phyloP scores from a whole-genome alignment of 2,888 invertebrate species.

The Drosophila borborema region DNA sequence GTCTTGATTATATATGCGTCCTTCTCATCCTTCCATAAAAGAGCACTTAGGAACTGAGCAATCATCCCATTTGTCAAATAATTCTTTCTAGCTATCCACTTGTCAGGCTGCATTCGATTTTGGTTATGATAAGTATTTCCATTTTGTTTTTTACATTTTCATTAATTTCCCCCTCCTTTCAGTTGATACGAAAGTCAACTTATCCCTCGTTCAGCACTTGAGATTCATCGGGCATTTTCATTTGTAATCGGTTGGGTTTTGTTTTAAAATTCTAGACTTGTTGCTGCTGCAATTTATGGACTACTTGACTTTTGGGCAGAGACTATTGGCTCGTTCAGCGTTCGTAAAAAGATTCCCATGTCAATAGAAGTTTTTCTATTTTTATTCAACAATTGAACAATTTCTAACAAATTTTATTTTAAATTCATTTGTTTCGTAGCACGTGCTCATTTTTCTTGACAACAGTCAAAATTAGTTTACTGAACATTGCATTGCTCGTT shows the following conservation, averaged over 20 bases:
- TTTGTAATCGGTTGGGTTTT: conserved; percentile 60
- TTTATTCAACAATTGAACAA: conserved; percentile 45
- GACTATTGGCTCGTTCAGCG: conserved; percentile 37
- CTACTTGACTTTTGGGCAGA: conserved; percentile 61
- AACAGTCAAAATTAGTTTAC: conserved; percentile 31
- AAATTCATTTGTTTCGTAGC: conserved; percentile 12
- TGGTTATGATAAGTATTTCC: conserved; percentile 50
- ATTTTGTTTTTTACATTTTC: conserved; percentile 46
- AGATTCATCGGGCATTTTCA: conserved; percentile 47
- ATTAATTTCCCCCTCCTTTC: conserved; percentile 28
- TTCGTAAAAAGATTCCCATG: conserved; percentile 12
- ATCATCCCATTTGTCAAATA: conserved; percentile 53
- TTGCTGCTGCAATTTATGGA: conserved; percentile 63
- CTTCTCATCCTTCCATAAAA: background rate
- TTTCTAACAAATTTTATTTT: conserved; percentile 25
- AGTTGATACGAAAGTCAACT: conserved; percentile 23
- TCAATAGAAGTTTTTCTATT: conserved; percentile 34
- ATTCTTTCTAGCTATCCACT: conserved; percentile 19
- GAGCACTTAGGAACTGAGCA: conserved; percentile 57
- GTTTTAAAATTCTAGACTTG: conserved; percentile 68
- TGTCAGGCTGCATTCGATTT: conserved; percentile 53
- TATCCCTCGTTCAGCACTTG: conserved; percentile 52
- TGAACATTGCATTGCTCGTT: background rate
- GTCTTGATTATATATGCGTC: conserved; percentile 6
- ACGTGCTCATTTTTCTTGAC: conserved; percentile 42